Conservation (phyloP, 53 echinoderm and acorn worm genomes). For the Arbacia lixula region DNA sequence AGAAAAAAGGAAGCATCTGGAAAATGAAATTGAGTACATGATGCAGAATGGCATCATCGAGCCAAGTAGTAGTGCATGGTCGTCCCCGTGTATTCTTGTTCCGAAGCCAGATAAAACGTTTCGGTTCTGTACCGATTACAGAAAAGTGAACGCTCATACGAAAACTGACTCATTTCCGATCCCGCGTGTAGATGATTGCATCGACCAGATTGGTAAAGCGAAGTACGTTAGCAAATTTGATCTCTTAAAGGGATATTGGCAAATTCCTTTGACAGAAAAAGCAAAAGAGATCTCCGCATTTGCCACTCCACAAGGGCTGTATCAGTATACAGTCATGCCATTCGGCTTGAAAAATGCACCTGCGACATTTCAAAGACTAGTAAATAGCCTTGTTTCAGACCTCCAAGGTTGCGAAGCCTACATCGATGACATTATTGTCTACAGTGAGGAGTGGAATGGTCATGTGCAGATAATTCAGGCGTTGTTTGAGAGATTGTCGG, state of each 20-base stretch:
- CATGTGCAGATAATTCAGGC: background rate
- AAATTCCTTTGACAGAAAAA: conserved; percentile 55
- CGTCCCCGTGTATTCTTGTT: conserved; percentile 64
- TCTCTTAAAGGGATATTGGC: conserved; percentile 74
- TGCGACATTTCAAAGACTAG: conserved; percentile 33
- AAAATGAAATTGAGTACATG: conserved; percentile 67
- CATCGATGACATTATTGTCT: conserved; percentile 61
- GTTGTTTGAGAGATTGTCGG: conserved; percentile 18
- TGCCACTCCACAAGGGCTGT: conserved; percentile 59
- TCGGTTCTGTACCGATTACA: conserved; percentile 68
- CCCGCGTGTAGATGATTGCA: conserved; percentile 67
- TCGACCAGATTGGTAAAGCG: conserved; percentile 61
- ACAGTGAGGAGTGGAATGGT: conserved; percentile 17
- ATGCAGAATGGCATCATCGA: conserved; percentile 67
- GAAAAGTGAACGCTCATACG: conserved; percentile 66
- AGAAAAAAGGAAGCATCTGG: conserved; percentile 32
- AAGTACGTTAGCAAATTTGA: conserved; percentile 68
- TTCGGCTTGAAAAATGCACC: conserved; percentile 44
- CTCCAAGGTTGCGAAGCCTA: conserved; percentile 45
- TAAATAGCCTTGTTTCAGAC: conserved; percentile 28
- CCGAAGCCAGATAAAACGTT: conserved; percentile 55
- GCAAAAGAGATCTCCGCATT: conserved; percentile 65
- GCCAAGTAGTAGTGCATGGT: conserved; percentile 63
- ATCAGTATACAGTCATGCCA: conserved; percentile 39
- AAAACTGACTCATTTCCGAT: conserved; percentile 70